Conservation (phyloP, 1,140 invertebrate genomes). For the Rhagoletis zephyria region DNA sequence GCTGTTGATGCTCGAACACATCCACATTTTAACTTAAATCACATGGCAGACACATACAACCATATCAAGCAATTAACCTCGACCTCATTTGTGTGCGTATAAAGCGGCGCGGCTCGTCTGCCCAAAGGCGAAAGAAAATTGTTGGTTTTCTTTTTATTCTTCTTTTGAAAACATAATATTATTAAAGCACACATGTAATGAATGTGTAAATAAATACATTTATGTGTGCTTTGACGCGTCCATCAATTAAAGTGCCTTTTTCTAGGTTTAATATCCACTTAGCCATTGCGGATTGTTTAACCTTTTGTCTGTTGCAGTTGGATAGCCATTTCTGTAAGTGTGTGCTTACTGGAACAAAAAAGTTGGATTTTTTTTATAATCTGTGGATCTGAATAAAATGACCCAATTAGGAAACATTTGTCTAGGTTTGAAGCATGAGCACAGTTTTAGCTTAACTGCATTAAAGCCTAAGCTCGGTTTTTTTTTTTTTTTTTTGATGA, state of each 20-base stretch:
- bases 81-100: neutral
- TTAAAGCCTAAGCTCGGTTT: too few relatives aligned
- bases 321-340: too few relatives aligned
- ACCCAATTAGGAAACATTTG: too few relatives aligned
- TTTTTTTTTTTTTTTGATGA: too few relatives aligned
- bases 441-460: too few relatives aligned
- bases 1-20: neutral
- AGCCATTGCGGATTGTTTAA: neutral
- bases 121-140: neutral
- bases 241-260: neutral
- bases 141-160: neutral
- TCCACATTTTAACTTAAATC: neutral
- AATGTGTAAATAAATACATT: neutral
- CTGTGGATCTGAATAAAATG: too few relatives aligned
- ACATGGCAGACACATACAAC: constrained; percentile 5
- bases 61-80: constrained; percentile 39
- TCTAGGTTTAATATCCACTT: neutral
- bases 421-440: too few relatives aligned
- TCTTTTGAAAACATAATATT: neutral
- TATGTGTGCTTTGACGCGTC: neutral
- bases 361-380: too few relatives aligned
- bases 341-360: too few relatives aligned
- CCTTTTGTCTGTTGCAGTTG: neutral
- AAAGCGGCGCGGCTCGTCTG: neutral
- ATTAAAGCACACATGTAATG: neutral